A percentile compares a stretch with the other conserved stretches of the same genome.
phyloP scores from a whole-genome alignment of 2,113 vertebrate species.

The Zosterops borbonicus region DNA sequence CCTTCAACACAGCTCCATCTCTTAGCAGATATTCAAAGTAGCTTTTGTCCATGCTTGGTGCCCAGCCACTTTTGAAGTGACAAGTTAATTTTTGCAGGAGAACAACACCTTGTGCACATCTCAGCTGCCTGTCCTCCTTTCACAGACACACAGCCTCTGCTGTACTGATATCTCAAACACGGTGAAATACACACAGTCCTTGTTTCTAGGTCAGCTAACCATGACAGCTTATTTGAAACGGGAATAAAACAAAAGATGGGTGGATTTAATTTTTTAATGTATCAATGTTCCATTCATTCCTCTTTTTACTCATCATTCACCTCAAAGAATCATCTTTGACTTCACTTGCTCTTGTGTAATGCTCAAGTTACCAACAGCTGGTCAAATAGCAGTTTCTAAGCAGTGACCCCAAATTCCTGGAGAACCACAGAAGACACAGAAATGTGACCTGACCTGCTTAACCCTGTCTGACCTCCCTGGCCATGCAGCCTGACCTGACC shows the following conservation, averaged over 20 bases:
- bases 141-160: neutral
- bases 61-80: neutral
- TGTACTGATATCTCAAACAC: neutral
- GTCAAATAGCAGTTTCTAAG: conserved; percentile 72
- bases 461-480: conserved; percentile 64
- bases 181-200: neutral
- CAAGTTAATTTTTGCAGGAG: neutral
- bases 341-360: conserved; percentile 66
- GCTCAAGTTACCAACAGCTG: conserved; percentile 78
- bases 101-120: neutral
- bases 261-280: neutral
- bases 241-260: neutral
- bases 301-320: conserved; percentile 32
- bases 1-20: conserved; percentile 22
- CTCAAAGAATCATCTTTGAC: conserved; percentile 68
- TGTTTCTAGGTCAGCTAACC: conserved; percentile 8
- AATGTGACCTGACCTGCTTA: conserved; percentile 64
- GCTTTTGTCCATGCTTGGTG: neutral
- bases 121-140: neutral
- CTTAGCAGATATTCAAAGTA: neutral
- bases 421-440: conserved; percentile 61
- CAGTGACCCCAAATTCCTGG: conserved; percentile 51
- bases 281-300: neutral
- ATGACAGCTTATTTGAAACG: neutral
- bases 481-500: conserved; percentile 13